Conservation (phyloP, 2,888 invertebrate species). For the Caenorhabditis sp. region DNA sequence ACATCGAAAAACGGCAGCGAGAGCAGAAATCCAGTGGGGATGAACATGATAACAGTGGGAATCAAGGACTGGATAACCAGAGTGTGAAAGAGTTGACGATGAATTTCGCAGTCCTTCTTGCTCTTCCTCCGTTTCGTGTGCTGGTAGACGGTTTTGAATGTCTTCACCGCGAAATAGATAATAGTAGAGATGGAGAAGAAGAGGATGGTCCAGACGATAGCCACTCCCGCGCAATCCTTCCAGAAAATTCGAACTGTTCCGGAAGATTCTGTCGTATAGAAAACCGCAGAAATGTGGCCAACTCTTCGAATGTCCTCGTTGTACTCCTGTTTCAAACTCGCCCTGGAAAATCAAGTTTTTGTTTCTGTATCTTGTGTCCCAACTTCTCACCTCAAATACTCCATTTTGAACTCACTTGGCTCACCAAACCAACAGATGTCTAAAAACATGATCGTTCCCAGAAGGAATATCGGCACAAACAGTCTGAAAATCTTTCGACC, state of each 20-base stretch:
- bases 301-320: slow-evolving; percentile 25
- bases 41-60: slow-evolving; percentile 23
- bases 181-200: slow-evolving; percentile 34
- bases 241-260: slow-evolving; percentile 19
- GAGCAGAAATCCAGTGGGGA: slow-evolving; percentile 27
- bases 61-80: slow-evolving; percentile 27
- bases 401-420: slow-evolving; percentile 18
- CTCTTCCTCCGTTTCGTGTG: slow-evolving; percentile 27
- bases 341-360: slow-evolving; percentile 21
- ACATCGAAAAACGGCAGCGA: slow-evolving; percentile 37
- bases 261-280: no score
- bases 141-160: slow-evolving; percentile 16
- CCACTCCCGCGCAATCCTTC: slow-evolving; percentile 33
- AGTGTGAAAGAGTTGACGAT: slow-evolving; percentile 40
- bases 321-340: slow-evolving; percentile 9
- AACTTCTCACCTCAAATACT: slow-evolving; percentile 24
- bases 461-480: slow-evolving; percentile 13
- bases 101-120: slow-evolving; percentile 23
- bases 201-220: slow-evolving; percentile 7
- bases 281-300: slow-evolving; percentile 38
- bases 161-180: slow-evolving; percentile 19
- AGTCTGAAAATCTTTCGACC: slow-evolving; percentile 19
- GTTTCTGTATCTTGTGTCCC: not conserved
- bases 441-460: slow-evolving; percentile 27
- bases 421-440: slow-evolving; percentile 31